Evolutionary conservation across 2,888 invertebrate species (phyloP), one percentile per base, ranked within the genome.

Genomic region (Meliscaeva auricollis): DNA sequence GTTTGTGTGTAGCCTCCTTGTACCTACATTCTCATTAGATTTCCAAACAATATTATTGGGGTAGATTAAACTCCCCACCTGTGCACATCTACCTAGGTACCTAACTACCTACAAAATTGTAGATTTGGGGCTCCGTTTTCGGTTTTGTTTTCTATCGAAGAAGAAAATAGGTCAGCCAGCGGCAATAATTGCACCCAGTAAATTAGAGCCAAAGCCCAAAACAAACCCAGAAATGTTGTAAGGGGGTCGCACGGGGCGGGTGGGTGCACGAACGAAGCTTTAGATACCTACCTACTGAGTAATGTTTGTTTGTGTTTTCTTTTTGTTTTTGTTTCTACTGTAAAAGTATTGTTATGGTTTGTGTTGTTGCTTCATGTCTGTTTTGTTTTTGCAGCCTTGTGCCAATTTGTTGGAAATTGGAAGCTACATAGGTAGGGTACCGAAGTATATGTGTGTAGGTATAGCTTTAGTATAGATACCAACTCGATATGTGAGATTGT

Each of bases 121-220:
- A 11, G 41, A 26, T 46, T 46, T 35, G 46, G 38, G 38, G 30
- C 8, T 30, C 22, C 22, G 17, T 54, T 44, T 32, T 38, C 2
- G 22, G 5, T 46, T 46, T 20, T 46, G 4, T 32, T 17, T 69
- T 56, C 17, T 20, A 41, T 52, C 15, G 41, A 38, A 32, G 30
- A 35, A 32, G 68, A 60, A 84, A 84, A 79, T 84, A 84, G 84
- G 84, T 84, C 84, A 80, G 68, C 79, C 66, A 79, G 79, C 75
- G 79, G 30, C 70, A 70, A 54, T 54, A 52, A 82, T 60, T 77
- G 73, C 76, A 75, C 69, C 38, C 20, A 58, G 20, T 9, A 58
- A 58, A 38, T 58, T 62, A 13, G 15, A 26, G 17, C 20, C 32
- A 48, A 66, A 66, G 20, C 66, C 20, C 35, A 26, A 66, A 66